These are phyloP conservation scores for Hecatera dysodea DNA, from an alignment of 2,888 invertebrate genomes.

Conservation along the genomic window DNA sequence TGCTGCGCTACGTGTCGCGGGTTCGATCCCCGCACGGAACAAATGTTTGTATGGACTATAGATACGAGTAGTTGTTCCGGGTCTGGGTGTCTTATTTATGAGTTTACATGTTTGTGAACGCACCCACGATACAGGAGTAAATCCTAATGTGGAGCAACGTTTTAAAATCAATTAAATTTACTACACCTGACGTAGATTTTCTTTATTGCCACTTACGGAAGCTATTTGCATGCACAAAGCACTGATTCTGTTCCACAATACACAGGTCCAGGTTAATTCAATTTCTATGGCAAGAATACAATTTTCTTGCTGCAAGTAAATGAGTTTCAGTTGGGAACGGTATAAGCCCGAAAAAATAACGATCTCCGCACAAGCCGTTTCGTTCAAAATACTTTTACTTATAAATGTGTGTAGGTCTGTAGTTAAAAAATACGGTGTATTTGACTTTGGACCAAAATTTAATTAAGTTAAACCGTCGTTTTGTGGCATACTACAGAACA, in stretches of 20 bases:
- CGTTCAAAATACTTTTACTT: background rate
- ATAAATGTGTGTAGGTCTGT: background rate
- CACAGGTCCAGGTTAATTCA: background rate
- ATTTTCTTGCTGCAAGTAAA: background rate
- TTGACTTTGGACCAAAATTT: background rate
- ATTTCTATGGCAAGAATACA: background rate
- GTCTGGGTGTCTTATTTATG: too few species aligned
- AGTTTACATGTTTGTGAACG: too few species aligned
- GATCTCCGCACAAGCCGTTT: background rate
- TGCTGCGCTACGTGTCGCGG: too few species aligned
- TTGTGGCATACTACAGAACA: background rate
- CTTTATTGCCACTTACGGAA: background rate
- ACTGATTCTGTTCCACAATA: background rate
- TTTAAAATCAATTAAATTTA: too few species aligned
- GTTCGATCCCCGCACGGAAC: too few species aligned
- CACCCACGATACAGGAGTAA: too few species aligned
- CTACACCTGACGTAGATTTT: background rate
- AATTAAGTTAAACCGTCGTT: conserved; percentile 6
- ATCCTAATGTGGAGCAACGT: too few species aligned
- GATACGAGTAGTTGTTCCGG: too few species aligned
- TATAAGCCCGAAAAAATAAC: conserved; percentile 3
- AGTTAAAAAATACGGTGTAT: background rate
- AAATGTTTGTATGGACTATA: too few species aligned
- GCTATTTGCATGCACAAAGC: background rate
- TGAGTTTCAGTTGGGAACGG: background rate